Conservation (phyloP, 2,888 invertebrate genomes). For the Neoascia interrupta region DNA sequence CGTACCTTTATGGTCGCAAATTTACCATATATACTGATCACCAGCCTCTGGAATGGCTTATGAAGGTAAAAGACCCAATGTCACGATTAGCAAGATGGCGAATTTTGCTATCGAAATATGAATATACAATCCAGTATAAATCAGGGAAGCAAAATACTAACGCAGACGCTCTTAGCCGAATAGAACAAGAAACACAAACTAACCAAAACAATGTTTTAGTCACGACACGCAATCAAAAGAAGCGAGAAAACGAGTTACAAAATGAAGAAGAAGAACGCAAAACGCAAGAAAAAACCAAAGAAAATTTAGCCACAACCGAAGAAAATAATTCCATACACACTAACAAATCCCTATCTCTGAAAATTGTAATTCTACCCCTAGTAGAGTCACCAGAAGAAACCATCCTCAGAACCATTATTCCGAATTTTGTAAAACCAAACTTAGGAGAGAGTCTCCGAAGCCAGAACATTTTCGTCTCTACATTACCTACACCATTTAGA, state of each 20-base stretch:
- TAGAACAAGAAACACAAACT: background rate
- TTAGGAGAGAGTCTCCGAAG: too few relatives aligned
- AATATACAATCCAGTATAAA: conserved; percentile 71
- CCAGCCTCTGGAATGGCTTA: conserved; percentile 70
- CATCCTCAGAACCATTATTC: too few relatives aligned
- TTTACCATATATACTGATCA: conserved; percentile 73
- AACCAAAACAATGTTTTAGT: background rate
- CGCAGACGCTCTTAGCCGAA: conserved; percentile 72
- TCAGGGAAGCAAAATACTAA: conserved; percentile 70
- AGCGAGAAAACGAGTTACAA: background rate
- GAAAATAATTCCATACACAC: too few relatives aligned
- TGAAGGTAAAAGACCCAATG: background rate
- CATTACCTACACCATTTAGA: background rate
- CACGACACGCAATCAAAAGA: background rate
- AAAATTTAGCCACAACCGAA: too few relatives aligned
- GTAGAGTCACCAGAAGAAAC: too few relatives aligned
- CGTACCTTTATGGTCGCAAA: conserved; percentile 52
- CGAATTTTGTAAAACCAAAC: background rate
- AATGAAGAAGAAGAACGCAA: background rate
- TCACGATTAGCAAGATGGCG: conserved; percentile 51
- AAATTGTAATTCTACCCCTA: too few relatives aligned
- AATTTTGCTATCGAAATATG: conserved; percentile 71
- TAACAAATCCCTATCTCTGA: too few relatives aligned
- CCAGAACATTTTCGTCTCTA: background rate
- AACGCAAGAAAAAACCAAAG: background rate